A percentile compares a stretch with the other conserved stretches of the same genome.
Evolutionary conservation across 1,140 invertebrate genomes (phyloP).

Genomic region (Cecropterus lyciades): DNA sequence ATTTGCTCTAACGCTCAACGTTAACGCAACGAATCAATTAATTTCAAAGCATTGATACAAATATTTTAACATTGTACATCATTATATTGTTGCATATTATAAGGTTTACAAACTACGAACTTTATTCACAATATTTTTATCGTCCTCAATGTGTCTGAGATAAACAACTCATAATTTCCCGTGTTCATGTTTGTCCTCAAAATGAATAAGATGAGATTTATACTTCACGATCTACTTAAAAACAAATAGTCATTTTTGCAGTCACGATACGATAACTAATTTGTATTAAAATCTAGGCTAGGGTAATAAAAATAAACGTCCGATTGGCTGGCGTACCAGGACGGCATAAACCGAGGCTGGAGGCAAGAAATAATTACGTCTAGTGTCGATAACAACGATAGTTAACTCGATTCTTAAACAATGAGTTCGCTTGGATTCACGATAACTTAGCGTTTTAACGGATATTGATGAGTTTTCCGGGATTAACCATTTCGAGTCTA

Average conservation of each 20-base stretch:
- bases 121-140: background rate
- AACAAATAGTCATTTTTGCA: conserved; percentile 19
- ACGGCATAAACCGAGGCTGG: conserved; percentile 8
- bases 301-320: conserved; percentile 24
- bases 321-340: conserved; percentile 28
- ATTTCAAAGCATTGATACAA: too few species aligned
- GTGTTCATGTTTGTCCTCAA: background rate
- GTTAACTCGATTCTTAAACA: conserved; percentile 40
- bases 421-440: conserved; percentile 29
- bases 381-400: conserved; percentile 39
- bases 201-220: conserved; percentile 14
- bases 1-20: too few species aligned
- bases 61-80: too few species aligned
- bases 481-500: conserved; percentile 24
- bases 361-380: conserved; percentile 52
- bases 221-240: conserved; percentile 13
- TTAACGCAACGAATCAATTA: too few species aligned
- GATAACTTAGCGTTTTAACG: conserved; percentile 28
- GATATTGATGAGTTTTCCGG: conserved; percentile 36
- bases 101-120: too few species aligned
- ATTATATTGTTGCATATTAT: too few species aligned
- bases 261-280: conserved; percentile 10
- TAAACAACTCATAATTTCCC: background rate
- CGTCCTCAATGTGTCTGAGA: background rate
- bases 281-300: conserved; percentile 24